Percentiles rank a stretch among this genome's conserved stretches.
phyloP scores from a whole-genome alignment of 2,113 vertebrate genomes.

The Hipposideros armiger region DNA sequence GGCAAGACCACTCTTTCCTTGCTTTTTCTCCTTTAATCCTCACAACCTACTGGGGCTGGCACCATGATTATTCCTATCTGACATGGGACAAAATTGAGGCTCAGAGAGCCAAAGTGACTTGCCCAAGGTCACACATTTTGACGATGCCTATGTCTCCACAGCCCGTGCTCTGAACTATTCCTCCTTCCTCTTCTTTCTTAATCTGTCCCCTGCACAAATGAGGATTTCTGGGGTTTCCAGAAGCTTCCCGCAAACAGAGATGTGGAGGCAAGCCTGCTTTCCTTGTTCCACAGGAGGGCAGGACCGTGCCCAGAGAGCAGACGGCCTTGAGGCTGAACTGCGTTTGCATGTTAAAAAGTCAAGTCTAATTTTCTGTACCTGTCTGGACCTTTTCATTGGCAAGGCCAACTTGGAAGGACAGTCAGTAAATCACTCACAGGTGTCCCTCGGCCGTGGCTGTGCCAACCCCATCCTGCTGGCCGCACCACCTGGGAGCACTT shows the following conservation, averaged over 20 bases:
- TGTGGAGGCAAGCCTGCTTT: neutral
- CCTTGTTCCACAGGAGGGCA: neutral
- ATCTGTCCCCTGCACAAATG: neutral
- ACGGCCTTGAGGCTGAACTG: constrained; percentile 55
- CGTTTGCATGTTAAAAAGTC: constrained; percentile 78
- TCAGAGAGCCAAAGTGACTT: neutral
- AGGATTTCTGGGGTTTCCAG: constrained; percentile 37
- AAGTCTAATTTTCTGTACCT: constrained; percentile 42
- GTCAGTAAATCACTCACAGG: constrained; percentile 64
- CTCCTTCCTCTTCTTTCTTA: neutral
- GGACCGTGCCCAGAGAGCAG: neutral
- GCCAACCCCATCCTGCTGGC: fast-evolving
- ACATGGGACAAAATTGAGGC: neutral
- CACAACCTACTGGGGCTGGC: neutral
- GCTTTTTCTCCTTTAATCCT: neutral
- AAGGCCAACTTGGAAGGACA: constrained; percentile 68
- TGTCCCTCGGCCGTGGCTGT: neutral
- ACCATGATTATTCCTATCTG: neutral
- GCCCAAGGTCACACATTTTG: neutral
- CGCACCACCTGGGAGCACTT: fast-evolving
- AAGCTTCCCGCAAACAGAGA: constrained; percentile 43
- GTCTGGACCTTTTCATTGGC: neutral
- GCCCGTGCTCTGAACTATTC: neutral
- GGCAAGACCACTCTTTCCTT: no score
- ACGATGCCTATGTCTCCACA: fast-evolving